Evolutionary conservation across 64 coral and sea anemone genomes (phyloP).

Genomic region (Exaiptasia diaphana): DNA sequence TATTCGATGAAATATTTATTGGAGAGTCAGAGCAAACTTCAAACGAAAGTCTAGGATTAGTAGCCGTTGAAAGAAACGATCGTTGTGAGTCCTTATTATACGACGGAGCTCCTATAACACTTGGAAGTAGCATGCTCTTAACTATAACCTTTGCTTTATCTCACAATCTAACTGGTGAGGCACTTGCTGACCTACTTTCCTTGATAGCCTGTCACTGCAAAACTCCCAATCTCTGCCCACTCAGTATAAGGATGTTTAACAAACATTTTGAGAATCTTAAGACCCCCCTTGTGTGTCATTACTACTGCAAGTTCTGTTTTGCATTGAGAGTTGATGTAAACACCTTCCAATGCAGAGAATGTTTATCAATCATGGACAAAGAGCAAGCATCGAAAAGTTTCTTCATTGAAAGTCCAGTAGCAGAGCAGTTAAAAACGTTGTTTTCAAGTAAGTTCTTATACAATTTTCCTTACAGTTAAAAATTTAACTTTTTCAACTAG

Average conservation of each 20-base stretch:
- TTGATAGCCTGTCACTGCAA: constrained; percentile 13
- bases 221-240: constrained; percentile 15
- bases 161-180: constrained; percentile 27
- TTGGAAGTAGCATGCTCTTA: constrained; percentile 11
- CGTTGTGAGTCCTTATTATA: neutral
- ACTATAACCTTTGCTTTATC: constrained; percentile 11
- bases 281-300: constrained; percentile 15
- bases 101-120: constrained; percentile 1
- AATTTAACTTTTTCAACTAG: too few species aligned
- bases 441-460: constrained; percentile 50
- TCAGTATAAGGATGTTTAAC: neutral
- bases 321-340: neutral
- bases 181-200: constrained; percentile 6
- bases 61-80: constrained; percentile 8
- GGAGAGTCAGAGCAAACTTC: neutral
- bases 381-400: neutral
- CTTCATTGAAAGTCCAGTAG: constrained; percentile 53
- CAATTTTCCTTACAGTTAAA: neutral
- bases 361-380: neutral
- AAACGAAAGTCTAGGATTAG: neutral
- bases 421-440: constrained; percentile 17
- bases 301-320: constrained; percentile 30
- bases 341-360: neutral
- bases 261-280: constrained; percentile 4
- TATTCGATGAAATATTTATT: neutral